Evolutionary conservation across 2,888 invertebrate species (phyloP).

Genomic region (Neelides folsomi): DNA sequence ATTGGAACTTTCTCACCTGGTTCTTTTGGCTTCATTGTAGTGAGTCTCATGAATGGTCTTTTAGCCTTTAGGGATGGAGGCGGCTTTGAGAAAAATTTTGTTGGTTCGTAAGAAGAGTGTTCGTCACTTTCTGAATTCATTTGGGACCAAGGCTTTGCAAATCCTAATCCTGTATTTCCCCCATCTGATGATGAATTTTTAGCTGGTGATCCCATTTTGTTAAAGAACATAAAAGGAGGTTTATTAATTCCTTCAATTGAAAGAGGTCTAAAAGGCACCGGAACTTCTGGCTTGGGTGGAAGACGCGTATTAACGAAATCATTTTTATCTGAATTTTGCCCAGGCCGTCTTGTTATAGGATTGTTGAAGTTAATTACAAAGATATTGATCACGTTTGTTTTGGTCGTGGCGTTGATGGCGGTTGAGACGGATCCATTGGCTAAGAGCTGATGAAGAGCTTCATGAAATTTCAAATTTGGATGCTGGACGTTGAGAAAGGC

Average conservation of each 20-base stretch:
- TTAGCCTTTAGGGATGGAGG: not conserved
- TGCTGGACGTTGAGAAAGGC: constrained; percentile 29
- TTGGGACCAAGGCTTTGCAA: not conserved
- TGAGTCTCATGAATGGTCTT: not conserved
- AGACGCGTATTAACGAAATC: not conserved
- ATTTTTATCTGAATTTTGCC: constrained; percentile 4
- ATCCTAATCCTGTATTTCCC: not conserved
- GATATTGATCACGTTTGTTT: constrained; percentile 33
- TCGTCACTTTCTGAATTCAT: not conserved
- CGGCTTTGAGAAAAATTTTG: too few relatives aligned
- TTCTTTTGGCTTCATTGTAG: not conserved
- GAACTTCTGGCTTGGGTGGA: constrained; percentile 10
- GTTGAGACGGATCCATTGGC: constrained; percentile 32
- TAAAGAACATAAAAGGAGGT: constrained; percentile 14
- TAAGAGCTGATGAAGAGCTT: constrained; percentile 31
- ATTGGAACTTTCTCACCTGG: constrained; percentile 16
- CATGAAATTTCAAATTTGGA: constrained; percentile 33
- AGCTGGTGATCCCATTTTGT: constrained; percentile 19
- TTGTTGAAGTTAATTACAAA: constrained; percentile 31
- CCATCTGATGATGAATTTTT: not conserved
- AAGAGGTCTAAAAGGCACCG: constrained; percentile 5
- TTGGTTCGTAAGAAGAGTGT: not conserved
- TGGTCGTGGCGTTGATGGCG: constrained; percentile 30
- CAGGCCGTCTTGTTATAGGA: not conserved
- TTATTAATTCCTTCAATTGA: constrained; percentile 10